These are phyloP conservation scores for Chydorus sphaericus DNA, from an alignment of 2,888 invertebrate genomes.

Conservation along the genomic window DNA sequence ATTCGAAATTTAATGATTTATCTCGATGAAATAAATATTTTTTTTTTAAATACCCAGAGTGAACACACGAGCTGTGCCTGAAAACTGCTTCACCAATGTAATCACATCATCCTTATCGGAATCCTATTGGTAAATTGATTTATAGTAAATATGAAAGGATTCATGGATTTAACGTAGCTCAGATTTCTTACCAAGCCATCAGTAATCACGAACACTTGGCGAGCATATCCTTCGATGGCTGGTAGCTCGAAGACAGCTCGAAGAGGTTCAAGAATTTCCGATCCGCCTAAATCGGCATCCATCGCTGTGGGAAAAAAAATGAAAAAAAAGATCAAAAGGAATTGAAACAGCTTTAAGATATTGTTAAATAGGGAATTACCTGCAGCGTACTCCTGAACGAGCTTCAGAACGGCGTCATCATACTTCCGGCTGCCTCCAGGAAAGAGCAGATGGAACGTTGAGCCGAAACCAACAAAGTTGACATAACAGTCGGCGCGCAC, in stretches of 20 bases:
- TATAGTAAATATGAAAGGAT: too few species aligned
- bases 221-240: conserved; percentile 20
- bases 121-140: too few species aligned
- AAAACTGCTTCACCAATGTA: conserved; percentile 22
- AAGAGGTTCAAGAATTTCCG: conserved; percentile 25
- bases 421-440: conserved; percentile 22
- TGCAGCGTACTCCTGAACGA: conserved; percentile 18
- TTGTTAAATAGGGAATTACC: background rate
- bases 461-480: conserved; percentile 32
- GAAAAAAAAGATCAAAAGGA: too few species aligned
- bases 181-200: conserved; percentile 27
- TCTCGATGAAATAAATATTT: too few species aligned
- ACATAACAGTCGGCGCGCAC: conserved; percentile 26
- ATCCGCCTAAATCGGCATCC: conserved; percentile 26
- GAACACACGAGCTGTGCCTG: conserved; percentile 23
- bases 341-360: too few species aligned
- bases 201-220: conserved; percentile 28
- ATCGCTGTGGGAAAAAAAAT: too few species aligned
- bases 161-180: too few species aligned
- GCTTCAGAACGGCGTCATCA: conserved; percentile 21
- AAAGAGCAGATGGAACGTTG: conserved; percentile 22
- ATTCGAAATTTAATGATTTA: too few species aligned
- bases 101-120: conserved; percentile 25
- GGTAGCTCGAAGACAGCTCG: conserved; percentile 20
- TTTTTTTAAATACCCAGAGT: conserved; percentile 22